phyloP scores from a whole-genome alignment of 2,888 invertebrate genomes.

The Diabrotica balteata region DNA sequence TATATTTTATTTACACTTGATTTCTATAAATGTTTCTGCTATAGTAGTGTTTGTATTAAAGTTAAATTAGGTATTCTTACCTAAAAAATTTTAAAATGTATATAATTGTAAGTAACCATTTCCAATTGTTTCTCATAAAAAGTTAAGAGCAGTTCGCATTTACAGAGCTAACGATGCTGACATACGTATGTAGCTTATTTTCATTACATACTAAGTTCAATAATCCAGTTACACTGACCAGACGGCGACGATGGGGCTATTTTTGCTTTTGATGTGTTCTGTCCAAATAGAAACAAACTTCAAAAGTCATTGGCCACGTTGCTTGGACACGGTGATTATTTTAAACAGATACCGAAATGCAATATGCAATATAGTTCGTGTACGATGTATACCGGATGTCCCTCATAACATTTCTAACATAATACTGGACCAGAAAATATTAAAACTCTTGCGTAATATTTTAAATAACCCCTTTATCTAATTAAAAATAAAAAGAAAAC shows the following conservation, averaged over 20 bases:
- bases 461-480: too few species aligned
- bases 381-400: too few species aligned
- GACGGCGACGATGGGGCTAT: constrained; percentile 51
- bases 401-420: too few species aligned
- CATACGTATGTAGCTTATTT: constrained; percentile 37
- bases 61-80: too few species aligned
- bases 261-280: constrained; percentile 51
- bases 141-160: background rate
- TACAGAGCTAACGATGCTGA: constrained; percentile 12
- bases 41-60: too few species aligned
- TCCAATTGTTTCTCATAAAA: background rate
- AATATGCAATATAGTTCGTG: constrained; percentile 3
- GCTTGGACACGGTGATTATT: constrained; percentile 17
- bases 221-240: constrained; percentile 59
- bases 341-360: constrained; percentile 8
- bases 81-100: too few species aligned
- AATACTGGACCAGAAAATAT: too few species aligned
- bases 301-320: constrained; percentile 48
- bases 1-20: too few species aligned
- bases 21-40: too few species aligned
- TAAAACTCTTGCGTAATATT: too few species aligned
- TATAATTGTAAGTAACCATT: too few species aligned
- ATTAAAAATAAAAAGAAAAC: too few species aligned
- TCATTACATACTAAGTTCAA: constrained; percentile 54
- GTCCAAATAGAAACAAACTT: constrained; percentile 50